phyloP scores from a whole-genome alignment of 2,888 invertebrate species.

The Pollenia amentaria region DNA sequence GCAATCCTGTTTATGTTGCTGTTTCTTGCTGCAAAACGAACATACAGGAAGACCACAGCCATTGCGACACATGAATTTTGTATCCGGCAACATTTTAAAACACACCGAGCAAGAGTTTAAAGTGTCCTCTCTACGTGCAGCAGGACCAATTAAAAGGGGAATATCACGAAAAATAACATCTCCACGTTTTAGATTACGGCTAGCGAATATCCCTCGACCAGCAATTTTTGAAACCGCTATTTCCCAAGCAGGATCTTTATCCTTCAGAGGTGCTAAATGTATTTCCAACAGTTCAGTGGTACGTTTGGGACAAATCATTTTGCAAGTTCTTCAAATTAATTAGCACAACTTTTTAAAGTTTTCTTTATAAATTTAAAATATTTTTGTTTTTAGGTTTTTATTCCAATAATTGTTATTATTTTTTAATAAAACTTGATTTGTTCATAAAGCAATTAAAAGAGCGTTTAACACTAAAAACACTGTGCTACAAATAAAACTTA shows the following conservation, averaged over 20 bases:
- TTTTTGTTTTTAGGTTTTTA: background rate
- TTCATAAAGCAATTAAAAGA: too few species aligned
- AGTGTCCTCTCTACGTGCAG: constrained; percentile 85
- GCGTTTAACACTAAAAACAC: too few species aligned
- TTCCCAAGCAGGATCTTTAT: constrained; percentile 86
- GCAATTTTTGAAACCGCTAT: constrained; percentile 87
- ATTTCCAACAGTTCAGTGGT: constrained; percentile 81
- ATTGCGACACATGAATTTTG: constrained; percentile 86
- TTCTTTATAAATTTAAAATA: constrained; percentile 1
- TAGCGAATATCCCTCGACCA: constrained; percentile 90
- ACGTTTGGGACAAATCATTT: constrained; percentile 83
- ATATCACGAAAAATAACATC: constrained; percentile 90
- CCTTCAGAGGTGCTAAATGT: constrained; percentile 82
- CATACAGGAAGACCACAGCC: constrained; percentile 90
- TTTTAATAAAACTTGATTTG: too few species aligned
- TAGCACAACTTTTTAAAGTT: background rate
- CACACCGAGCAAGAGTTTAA: constrained; percentile 88
- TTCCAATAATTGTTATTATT: too few species aligned
- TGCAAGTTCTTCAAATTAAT: background rate
- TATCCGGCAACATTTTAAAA: constrained; percentile 85
- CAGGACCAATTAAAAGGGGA: constrained; percentile 89
- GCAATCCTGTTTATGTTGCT: constrained; percentile 88
- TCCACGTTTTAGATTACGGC: constrained; percentile 87
- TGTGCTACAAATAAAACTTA: too few species aligned
- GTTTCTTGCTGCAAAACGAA: constrained; percentile 87